Base-by-base conservation (phyloP, 2,888 invertebrate species). In the Ophion obscuratus region DNA sequence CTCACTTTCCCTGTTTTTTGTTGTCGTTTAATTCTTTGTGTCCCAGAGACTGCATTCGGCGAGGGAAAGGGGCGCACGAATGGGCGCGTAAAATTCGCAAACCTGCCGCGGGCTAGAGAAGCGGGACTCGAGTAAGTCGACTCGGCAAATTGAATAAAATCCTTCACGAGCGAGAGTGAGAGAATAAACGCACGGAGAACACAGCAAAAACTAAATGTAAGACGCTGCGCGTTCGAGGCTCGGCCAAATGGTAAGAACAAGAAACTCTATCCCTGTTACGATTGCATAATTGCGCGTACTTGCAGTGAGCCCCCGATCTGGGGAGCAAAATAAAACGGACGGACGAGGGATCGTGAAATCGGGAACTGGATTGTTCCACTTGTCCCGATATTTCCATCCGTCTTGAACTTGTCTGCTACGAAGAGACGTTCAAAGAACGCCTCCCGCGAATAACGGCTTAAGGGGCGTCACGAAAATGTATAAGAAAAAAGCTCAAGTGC, bases 81-180 rank as follows among this genome's bases (percentile, higher is more conserved):
- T 14, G 70, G 7, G 11, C 62, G 20, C 11, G 62, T 11, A 20
- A 62, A 57, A 79, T 74, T 68, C 27, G 47, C 64, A 70, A 75
- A 27, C 80, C 74, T 36, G 66, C 80, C 75, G 68, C 31, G 24
- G 71, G 62, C 36, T 20, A 70, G 67, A 67, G 83, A 67, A 47
- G 0, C 14, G 44, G 68, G 27, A 57, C 59, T 57, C 44, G 44
- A 5, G 68, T 7, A 3, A 71, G 83, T 78, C 75, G 79, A 79
- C 74, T 83, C 74, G 74, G 74, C 83, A 79, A 83, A 83, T 83
- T 83, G 83, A 83, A 83, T 83, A 79, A 79, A 83, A 79, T 83
- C 79, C 75, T 83, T 79, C 74, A 79, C 79, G 75, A 74, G 74
- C 68, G 62, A 47, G 62, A 40, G 68, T 74, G 68, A 74, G 79